These are phyloP conservation scores for Champsocephalus gunnari DNA, from an alignment of 2,797 vertebrate species.

Conservation along the genomic window DNA sequence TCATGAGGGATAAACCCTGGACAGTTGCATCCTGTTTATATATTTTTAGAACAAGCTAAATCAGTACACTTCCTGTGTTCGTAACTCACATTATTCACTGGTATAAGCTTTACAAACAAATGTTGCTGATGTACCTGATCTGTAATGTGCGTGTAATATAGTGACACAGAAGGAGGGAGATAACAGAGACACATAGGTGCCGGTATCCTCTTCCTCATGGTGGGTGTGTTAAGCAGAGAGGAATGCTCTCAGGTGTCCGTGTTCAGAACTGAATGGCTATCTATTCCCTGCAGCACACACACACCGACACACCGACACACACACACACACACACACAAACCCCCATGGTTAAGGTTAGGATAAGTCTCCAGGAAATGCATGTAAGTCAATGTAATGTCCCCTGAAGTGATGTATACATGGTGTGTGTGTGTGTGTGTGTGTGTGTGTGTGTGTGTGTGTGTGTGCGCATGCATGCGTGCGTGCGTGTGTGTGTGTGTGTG, in stretches of 20 bases:
- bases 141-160: slow-evolving; percentile 24
- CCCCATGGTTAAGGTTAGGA: background rate
- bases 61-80: background rate
- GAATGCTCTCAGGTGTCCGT: slow-evolving; percentile 75
- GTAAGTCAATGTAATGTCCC: no score
- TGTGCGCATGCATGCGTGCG: background rate
- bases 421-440: background rate
- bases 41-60: background rate
- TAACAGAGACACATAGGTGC: slow-evolving; percentile 15
- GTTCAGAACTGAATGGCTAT: slow-evolving; percentile 47
- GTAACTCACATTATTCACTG: background rate
- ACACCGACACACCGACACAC: slow-evolving; percentile 4
- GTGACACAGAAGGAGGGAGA: slow-evolving; percentile 19
- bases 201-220: slow-evolving; percentile 48
- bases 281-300: slow-evolving; percentile 24
- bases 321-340: slow-evolving; percentile 8
- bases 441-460: slow-evolving; percentile 6
- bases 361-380: no score
- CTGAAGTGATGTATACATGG: no score
- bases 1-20: slow-evolving; percentile 2
- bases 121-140: background rate
- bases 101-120: background rate
- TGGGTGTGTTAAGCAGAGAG: slow-evolving; percentile 61
- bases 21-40: background rate
- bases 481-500: background rate